Evolutionary conservation across 2,888 invertebrate genomes (phyloP).

Genomic region (Blera fallax): DNA sequence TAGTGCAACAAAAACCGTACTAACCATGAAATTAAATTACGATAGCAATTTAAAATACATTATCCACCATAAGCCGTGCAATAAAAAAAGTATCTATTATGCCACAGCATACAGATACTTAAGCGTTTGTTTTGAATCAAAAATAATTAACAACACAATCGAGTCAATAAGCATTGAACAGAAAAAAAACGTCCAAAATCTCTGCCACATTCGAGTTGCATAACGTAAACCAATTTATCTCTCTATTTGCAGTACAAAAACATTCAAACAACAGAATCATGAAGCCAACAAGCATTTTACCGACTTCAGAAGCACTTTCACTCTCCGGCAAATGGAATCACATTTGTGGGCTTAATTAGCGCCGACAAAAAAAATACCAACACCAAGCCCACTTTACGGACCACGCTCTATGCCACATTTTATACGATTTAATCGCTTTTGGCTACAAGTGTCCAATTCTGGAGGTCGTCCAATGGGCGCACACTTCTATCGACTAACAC

Average conservation of each 20-base stretch:
- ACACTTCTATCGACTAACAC: background rate
- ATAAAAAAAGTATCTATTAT: background rate
- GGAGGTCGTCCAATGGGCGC: background rate
- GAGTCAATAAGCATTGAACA: background rate
- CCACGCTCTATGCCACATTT: background rate
- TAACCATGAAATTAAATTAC: background rate
- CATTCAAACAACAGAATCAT: background rate
- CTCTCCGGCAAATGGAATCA: slow-evolving; percentile 18
- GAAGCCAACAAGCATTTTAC: slow-evolving; percentile 22
- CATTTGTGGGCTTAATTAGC: slow-evolving; percentile 32
- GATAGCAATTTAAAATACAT: background rate
- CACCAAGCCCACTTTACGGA: background rate
- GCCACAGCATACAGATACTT: background rate
- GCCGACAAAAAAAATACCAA: background rate
- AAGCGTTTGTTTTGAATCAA: background rate
- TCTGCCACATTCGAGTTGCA: background rate
- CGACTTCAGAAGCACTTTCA: slow-evolving; percentile 40
- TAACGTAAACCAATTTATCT: background rate
- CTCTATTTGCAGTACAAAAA: background rate
- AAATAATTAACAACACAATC: background rate
- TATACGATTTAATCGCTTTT: slow-evolving; percentile 7
- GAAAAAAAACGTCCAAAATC: background rate
- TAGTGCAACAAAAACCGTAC: background rate
- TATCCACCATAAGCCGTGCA: background rate
- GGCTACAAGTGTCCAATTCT: background rate